A percentile compares a stretch with the other conserved stretches of the same genome.
phyloP scores from a whole-genome alignment of 2,113 vertebrate genomes.

The Anhinga anhinga region DNA sequence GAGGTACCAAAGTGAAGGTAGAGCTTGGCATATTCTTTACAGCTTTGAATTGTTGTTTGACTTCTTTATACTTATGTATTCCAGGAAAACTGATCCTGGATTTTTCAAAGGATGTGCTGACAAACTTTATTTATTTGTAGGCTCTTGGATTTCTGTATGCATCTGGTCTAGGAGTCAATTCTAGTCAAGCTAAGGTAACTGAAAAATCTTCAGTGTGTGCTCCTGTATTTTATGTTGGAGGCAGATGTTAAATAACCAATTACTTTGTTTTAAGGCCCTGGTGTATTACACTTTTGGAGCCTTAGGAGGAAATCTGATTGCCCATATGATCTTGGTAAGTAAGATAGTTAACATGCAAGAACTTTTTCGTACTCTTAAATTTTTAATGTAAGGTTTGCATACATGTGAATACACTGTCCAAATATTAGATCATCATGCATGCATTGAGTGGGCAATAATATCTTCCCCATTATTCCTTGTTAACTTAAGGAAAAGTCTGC shows the following conservation, averaged over 20 bases:
- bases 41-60: not conserved
- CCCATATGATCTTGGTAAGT: slow-evolving; percentile 97
- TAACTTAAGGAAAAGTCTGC: not conserved
- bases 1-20: not conserved
- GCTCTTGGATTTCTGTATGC: slow-evolving; percentile 96
- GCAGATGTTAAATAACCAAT: not conserved
- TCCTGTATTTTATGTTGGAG: not conserved
- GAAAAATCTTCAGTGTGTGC: not conserved
- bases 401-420: not conserved
- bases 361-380: not conserved
- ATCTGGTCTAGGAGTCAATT: slow-evolving; percentile 94
- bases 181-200: slow-evolving; percentile 97
- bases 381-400: not conserved
- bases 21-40: not conserved
- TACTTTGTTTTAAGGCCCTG: slow-evolving; percentile 80
- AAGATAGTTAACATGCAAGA: not conserved
- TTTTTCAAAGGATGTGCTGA: not conserved
- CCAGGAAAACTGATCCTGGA: not conserved
- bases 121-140: slow-evolving; percentile 66
- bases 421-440: not conserved
- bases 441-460: not conserved
- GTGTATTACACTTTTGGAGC: slow-evolving; percentile 98
- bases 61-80: not conserved
- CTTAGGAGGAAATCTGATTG: slow-evolving; percentile 92
- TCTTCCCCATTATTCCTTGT: not conserved